A percentile compares a stretch with the other conserved stretches of the same genome.
Evolutionary conservation across 1,140 invertebrate species (phyloP).

Genomic region (Tetramorium simillimum): DNA sequence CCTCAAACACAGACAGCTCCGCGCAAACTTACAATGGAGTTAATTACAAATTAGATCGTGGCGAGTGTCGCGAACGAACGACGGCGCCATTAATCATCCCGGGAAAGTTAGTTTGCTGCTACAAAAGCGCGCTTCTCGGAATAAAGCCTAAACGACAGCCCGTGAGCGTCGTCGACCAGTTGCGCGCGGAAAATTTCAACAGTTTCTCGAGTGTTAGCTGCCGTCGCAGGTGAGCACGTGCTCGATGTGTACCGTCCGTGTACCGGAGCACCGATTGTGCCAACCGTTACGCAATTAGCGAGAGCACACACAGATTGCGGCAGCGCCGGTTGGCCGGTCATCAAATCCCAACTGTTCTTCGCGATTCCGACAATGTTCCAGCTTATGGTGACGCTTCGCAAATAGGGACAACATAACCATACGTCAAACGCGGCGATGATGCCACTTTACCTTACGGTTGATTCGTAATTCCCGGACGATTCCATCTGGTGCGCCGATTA

Average conservation of each 20-base stretch:
- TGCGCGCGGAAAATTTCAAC: conserved; percentile 55
- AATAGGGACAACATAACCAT: conserved; percentile 5
- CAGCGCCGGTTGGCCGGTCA: conserved; percentile 47
- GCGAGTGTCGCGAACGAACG: neutral
- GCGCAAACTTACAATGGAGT: neutral
- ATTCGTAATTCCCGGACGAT: neutral
- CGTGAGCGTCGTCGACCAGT: neutral
- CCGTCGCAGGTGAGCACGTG: conserved; percentile 46
- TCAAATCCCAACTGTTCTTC: conserved; percentile 59
- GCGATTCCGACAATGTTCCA: conserved; percentile 46
- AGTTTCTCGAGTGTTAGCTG: conserved; percentile 25
- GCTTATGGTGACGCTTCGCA: conserved; percentile 17
- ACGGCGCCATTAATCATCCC: neutral
- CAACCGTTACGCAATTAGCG: conserved; percentile 65
- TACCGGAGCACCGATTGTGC: conserved; percentile 50
- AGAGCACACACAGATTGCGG: conserved; percentile 46
- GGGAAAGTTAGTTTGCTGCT: neutral
- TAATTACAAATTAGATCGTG: neutral
- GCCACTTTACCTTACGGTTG: conserved; percentile 32
- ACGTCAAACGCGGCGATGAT: conserved; percentile 28
- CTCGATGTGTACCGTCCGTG: conserved; percentile 55
- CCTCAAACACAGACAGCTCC: neutral
- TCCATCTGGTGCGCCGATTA: neutral
- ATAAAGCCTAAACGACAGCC: conserved; percentile 4
- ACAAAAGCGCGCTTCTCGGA: neutral